Conservation (phyloP, 2,113 vertebrate species). For the Machaerirhynchus nigripectus region DNA sequence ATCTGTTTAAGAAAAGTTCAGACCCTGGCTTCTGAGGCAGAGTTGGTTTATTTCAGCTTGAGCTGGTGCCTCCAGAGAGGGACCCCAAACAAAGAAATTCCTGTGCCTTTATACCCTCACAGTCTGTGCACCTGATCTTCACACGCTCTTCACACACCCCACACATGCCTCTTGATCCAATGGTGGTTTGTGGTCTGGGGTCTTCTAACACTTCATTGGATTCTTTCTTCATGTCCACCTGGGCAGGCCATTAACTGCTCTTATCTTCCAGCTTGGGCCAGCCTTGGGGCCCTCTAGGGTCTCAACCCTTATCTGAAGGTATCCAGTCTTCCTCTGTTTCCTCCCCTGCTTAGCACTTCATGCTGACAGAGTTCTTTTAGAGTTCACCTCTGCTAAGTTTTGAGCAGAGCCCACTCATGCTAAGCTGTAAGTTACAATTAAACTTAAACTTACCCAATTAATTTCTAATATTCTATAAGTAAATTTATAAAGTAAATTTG, state of each 20-base stretch:
- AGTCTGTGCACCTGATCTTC: not conserved
- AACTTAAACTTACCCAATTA: not conserved
- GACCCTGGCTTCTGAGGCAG: not conserved
- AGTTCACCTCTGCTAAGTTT: not conserved
- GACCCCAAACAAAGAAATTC: not conserved
- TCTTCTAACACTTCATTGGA: not conserved
- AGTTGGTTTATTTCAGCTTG: not conserved
- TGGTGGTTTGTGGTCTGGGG: not conserved
- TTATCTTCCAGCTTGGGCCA: not conserved
- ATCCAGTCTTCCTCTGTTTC: not conserved
- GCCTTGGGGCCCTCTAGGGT: not conserved
- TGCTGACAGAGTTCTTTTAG: not conserved
- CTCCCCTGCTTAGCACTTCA: not conserved
- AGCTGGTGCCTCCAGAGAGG: not conserved
- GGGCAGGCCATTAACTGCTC: not conserved
- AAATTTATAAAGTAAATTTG: not conserved
- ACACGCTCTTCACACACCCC: not conserved
- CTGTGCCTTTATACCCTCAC: not conserved
- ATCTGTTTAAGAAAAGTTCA: not conserved
- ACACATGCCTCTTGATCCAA: not conserved
- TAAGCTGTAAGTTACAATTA: not conserved
- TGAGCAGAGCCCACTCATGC: not conserved
- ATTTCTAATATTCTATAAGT: not conserved
- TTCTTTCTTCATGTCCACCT: not conserved
- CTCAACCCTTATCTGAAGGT: not conserved